Evolutionary conservation across 1,140 invertebrate species (phyloP).

Genomic region (Drosophila tropicalis): DNA sequence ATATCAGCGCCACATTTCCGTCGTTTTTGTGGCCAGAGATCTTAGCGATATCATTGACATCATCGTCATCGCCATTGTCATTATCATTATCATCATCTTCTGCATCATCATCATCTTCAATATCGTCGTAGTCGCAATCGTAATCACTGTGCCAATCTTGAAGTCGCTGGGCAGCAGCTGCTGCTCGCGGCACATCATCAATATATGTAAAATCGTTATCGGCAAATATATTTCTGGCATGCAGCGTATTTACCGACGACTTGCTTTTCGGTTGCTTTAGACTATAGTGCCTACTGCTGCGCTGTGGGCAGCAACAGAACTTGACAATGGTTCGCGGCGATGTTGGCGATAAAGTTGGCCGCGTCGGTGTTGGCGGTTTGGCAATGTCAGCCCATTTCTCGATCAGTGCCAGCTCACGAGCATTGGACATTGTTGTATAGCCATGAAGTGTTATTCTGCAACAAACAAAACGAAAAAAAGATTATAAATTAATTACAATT

Average conservation of each 20-base stretch:
- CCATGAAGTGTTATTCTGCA: constrained; percentile 77
- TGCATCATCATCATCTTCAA: constrained; percentile 33
- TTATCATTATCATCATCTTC: constrained; percentile 39
- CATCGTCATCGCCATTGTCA: constrained; percentile 54
- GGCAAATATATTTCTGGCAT: constrained; percentile 78
- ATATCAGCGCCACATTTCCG: constrained; percentile 79
- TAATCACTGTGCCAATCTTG: constrained; percentile 69
- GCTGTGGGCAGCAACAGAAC: constrained; percentile 79
- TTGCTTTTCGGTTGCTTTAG: constrained; percentile 69
- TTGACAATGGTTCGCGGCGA: constrained; percentile 77
- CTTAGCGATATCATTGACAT: constrained; percentile 56
- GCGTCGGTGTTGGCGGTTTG: constrained; percentile 71
- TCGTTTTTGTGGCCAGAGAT: constrained; percentile 48
- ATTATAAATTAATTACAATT: constrained; percentile 44
- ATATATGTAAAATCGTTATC: constrained; percentile 80
- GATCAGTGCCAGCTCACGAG: constrained; percentile 79
- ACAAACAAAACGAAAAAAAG: constrained; percentile 2
- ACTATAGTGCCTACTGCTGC: constrained; percentile 64
- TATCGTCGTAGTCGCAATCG: constrained; percentile 47
- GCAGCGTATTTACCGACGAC: constrained; percentile 63
- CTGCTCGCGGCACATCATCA: constrained; percentile 70
- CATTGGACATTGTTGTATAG: constrained; percentile 81
- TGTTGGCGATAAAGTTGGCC: constrained; percentile 73
- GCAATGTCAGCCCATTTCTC: constrained; percentile 82
- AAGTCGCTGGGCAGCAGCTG: constrained; percentile 38